Evolutionary conservation across 2,113 vertebrate genomes (phyloP).

Genomic region (Oxyruncus cristatus): DNA sequence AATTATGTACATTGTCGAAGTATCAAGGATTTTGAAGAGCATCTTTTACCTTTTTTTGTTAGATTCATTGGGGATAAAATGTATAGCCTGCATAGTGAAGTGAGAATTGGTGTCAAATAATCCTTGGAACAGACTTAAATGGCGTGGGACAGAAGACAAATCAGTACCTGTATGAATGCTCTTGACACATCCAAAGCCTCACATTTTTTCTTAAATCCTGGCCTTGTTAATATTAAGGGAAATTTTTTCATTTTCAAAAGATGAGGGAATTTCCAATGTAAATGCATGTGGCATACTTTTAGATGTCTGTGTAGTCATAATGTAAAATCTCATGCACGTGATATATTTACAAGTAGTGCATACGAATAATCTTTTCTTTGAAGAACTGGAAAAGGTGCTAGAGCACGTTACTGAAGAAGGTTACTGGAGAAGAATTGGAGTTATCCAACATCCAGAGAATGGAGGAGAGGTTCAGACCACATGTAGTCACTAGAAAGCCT

Average conservation of each 20-base stretch:
- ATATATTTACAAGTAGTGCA: neutral
- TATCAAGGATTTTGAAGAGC: neutral
- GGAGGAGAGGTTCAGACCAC: neutral
- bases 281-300: neutral
- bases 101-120: neutral
- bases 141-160: neutral
- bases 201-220: neutral
- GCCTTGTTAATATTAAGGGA: neutral
- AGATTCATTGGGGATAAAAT: neutral
- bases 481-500: neutral
- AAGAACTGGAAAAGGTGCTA: neutral
- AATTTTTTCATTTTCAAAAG: neutral
- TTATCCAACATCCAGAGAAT: neutral
- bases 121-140: neutral
- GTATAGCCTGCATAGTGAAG: neutral
- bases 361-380: neutral
- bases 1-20: neutral
- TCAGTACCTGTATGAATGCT: neutral
- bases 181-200: neutral
- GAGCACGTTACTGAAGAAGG: neutral
- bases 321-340: neutral
- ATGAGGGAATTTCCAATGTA: neutral
- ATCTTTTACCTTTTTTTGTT: neutral
- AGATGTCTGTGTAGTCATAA: neutral
- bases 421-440: neutral